Evolutionary conservation across 2,888 invertebrate genomes (phyloP).

Genomic region (Apotomis betuletana): DNA sequence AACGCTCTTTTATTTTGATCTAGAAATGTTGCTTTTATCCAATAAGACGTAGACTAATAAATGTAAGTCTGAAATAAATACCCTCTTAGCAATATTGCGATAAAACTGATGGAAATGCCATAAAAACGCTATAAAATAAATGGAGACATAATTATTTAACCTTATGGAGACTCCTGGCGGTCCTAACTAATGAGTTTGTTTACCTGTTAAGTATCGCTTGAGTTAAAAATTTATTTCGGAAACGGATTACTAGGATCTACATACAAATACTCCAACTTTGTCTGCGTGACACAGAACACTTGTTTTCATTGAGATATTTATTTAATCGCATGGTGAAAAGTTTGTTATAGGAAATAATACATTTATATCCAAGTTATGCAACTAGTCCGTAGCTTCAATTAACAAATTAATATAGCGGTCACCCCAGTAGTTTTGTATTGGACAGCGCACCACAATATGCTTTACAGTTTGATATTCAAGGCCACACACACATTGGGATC

Average conservation of each 20-base stretch:
- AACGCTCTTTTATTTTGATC: background rate
- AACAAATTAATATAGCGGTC: too few species aligned
- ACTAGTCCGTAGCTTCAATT: too few species aligned
- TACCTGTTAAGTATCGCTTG: background rate
- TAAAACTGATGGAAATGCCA: conserved; percentile 27
- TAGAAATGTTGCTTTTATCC: background rate
- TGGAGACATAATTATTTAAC: conserved; percentile 13
- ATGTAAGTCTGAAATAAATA: conserved; percentile 17
- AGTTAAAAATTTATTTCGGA: background rate
- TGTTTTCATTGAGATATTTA: too few species aligned
- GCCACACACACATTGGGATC: too few species aligned
- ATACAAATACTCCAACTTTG: too few species aligned
- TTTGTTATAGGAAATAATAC: too few species aligned
- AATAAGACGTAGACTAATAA: background rate
- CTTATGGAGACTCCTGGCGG: background rate
- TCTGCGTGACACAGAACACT: too few species aligned
- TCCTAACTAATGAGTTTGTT: background rate
- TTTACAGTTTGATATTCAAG: too few species aligned
- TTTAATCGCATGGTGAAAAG: too few species aligned
- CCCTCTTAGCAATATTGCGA: conserved; percentile 27
- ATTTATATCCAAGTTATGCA: too few species aligned
- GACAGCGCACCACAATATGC: too few species aligned
- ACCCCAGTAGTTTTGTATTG: too few species aligned
- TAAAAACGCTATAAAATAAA: conserved; percentile 34
- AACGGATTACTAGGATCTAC: background rate